Conservation (phyloP, 2,888 invertebrate species). For the Meghimatium bilineatum region DNA sequence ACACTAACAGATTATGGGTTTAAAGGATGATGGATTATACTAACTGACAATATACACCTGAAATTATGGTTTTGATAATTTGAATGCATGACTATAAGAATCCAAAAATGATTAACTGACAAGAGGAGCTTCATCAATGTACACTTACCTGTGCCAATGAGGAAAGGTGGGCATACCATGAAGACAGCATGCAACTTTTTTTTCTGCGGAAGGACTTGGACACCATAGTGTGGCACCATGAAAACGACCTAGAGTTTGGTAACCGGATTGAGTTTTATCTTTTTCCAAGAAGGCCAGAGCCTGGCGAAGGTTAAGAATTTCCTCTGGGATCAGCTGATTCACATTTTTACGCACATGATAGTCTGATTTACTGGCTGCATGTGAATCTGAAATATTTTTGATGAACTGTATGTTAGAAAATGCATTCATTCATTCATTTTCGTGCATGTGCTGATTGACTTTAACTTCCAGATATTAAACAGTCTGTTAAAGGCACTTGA, state of each 20-base stretch:
- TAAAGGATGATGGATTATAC: no score
- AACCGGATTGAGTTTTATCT: slow-evolving; percentile 49
- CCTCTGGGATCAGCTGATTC: slow-evolving; percentile 44
- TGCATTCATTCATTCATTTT: no score
- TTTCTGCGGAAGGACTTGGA: slow-evolving; percentile 51
- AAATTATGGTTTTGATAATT: no score
- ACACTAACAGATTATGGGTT: no score
- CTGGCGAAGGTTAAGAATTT: slow-evolving; percentile 50
- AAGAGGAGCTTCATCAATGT: no score
- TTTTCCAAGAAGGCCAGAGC: slow-evolving; percentile 48
- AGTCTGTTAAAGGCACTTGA: no score
- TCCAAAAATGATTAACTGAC: no score
- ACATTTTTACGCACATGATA: slow-evolving; percentile 50
- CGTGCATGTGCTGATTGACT: no score
- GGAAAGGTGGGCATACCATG: slow-evolving; percentile 58
- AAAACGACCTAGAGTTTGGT: slow-evolving; percentile 52
- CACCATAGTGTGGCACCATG: slow-evolving; percentile 56
- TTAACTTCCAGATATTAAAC: no score
- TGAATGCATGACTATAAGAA: no score
- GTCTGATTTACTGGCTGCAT: background rate
- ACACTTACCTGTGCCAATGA: slow-evolving; percentile 59
- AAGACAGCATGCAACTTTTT: slow-evolving; percentile 55
- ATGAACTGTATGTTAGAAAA: no score
- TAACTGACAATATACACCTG: no score
- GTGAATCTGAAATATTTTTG: background rate